These are phyloP conservation scores for Eulemur mongoz DNA, from an alignment of 2,797 vertebrate genomes.

Conservation along the genomic window DNA sequence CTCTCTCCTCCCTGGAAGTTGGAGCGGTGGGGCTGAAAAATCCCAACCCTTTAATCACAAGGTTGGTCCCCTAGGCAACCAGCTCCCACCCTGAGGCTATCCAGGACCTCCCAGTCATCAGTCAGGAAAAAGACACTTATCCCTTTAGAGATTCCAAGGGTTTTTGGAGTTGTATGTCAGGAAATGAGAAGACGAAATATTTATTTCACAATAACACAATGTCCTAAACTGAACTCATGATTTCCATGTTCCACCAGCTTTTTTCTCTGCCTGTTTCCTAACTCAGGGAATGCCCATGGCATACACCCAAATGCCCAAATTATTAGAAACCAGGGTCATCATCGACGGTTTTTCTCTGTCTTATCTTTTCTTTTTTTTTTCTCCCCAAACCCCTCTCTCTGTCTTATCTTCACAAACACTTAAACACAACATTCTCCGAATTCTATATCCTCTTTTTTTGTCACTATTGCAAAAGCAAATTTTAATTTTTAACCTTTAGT, in stretches of 20 bases:
- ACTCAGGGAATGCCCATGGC: neutral
- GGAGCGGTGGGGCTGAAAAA: neutral
- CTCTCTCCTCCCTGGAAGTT: neutral
- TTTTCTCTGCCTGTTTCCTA: neutral
- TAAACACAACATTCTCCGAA: neutral
- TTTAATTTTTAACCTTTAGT: no score
- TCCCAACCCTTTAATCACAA: neutral
- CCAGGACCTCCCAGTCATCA: neutral
- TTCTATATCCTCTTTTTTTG: neutral
- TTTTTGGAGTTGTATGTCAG: neutral
- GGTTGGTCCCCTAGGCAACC: neutral
- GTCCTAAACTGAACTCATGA: neutral
- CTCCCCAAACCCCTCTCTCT: no score
- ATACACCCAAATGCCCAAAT: neutral
- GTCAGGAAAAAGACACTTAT: neutral
- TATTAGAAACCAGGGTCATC: neutral
- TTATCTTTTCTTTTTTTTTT: neutral
- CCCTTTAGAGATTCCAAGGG: neutral
- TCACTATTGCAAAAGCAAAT: no score
- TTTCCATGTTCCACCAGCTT: neutral
- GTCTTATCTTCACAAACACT: conserved; percentile 1
- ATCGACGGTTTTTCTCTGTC: no score
- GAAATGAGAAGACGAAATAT: neutral
- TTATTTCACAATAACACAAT: neutral
- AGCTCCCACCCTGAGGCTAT: neutral